Evolutionary conservation across 2,113 vertebrate species (phyloP), one percentile per base, ranked within the genome.

Genomic region (Syngnathus floridae): DNA sequence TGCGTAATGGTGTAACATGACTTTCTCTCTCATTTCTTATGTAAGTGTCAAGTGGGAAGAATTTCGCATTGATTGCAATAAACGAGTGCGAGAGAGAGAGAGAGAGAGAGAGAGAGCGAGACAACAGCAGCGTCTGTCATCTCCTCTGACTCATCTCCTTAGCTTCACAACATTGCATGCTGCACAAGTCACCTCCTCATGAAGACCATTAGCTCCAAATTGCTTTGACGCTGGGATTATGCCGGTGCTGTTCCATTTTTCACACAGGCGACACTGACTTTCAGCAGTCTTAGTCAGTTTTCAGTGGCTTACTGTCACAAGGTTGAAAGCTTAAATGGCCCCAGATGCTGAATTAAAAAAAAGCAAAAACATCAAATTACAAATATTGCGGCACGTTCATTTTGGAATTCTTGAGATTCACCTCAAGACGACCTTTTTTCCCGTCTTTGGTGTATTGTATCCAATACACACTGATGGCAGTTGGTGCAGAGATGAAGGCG

Each of bases 151-250:
- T 72, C 75, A 46, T 49, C 62, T 55, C 7, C 69, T 1, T 14
- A 45, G 64, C 61, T 41, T 46, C 56, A 46, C 22, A 31, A 40
- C 35, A 5, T 71, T 65, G 65, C 71, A 60, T 71, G 60, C 21
- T n/a, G 38, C 56, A 6, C n/a, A 7, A 14, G 51, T 70, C 64
- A 37, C 69, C 11, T 48, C 52, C 36, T 31, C 26, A 38, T 70
- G 45, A 72, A 57, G 60, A 62, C 62, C 48, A 60, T 70, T 73
- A 75, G 66, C 67, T 68, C 54, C 40, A 43, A 57, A 31, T 65
- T 55, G 38, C 52, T 66, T 58, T 75, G 71, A 74, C 71, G 45
- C 35, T 37, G n/a, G 66, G 72, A 65, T 66, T 58, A 65, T 14
- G 41, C 14, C 62, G 40, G 35, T 17, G 38, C 58, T 22, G 7